Evolutionary conservation across 2,888 invertebrate genomes (phyloP).

Genomic region (Lasioglossum zephyrum): DNA sequence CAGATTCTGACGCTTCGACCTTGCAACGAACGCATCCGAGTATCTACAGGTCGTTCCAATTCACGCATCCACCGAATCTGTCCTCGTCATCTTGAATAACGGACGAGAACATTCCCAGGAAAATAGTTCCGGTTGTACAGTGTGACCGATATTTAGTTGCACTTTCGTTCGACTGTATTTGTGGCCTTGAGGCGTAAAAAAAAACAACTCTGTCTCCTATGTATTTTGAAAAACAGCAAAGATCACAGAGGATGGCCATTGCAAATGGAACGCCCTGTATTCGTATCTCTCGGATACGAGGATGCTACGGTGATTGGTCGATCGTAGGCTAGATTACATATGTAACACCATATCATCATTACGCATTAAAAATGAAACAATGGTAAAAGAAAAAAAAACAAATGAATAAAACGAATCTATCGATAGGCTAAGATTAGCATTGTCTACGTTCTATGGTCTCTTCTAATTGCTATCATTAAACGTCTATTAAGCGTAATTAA

Average conservation of each 20-base stretch:
- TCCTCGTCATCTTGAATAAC: background rate
- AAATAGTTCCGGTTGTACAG: background rate
- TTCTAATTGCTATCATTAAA: slow-evolving; percentile 64
- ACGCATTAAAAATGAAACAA: slow-evolving; percentile 47
- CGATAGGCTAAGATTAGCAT: slow-evolving; percentile 69
- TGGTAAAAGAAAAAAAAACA: slow-evolving; percentile 12
- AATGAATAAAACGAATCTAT: slow-evolving; percentile 61
- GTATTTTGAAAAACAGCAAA: background rate
- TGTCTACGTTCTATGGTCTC: slow-evolving; percentile 71
- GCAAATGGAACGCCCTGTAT: background rate
- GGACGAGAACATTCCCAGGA: background rate
- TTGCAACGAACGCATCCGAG: slow-evolving; percentile 29
- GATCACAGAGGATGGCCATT: background rate
- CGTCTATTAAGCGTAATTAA: slow-evolving; percentile 65
- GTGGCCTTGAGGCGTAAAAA: slow-evolving; percentile 6
- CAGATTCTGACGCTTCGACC: slow-evolving; percentile 34
- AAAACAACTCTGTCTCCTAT: background rate
- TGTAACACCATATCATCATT: slow-evolving; percentile 74
- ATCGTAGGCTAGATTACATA: slow-evolving; percentile 69
- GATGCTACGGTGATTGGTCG: slow-evolving; percentile 35
- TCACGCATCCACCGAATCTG: background rate
- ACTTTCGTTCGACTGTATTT: background rate
- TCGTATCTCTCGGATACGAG: slow-evolving; percentile 1
- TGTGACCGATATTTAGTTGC: background rate
- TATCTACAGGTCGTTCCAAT: slow-evolving; percentile 14